Evolutionary conservation across 2,888 invertebrate species (phyloP).

Genomic region (Rhabditoides inermis): DNA sequence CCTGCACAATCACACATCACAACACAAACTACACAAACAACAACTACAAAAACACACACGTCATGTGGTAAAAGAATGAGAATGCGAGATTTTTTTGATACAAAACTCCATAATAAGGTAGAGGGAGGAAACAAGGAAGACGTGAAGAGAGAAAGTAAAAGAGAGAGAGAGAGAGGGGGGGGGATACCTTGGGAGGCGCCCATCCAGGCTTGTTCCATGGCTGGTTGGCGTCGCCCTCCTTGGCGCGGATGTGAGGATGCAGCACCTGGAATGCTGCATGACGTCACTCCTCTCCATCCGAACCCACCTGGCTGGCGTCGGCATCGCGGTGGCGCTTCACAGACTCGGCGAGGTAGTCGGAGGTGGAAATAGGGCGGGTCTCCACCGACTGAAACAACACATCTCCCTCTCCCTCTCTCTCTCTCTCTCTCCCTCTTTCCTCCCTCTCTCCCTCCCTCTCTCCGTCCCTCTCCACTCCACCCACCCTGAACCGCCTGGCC

Average conservation of each 20-base stretch:
- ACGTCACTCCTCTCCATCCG: neutral
- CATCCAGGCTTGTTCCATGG: slow-evolving; percentile 52
- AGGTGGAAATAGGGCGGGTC: slow-evolving; percentile 45
- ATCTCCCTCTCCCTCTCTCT: neutral
- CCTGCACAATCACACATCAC: slow-evolving; percentile 6
- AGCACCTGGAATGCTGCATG: neutral
- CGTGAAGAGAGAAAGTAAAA: slow-evolving; percentile 1
- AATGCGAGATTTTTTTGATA: no score
- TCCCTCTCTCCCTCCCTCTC: neutral
- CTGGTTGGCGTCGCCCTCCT: slow-evolving; percentile 50
- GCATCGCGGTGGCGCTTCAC: slow-evolving; percentile 49
- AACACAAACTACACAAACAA: neutral
- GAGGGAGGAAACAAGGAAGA: no score
- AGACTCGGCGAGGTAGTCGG: slow-evolving; percentile 47
- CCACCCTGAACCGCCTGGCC: slow-evolving; percentile 41
- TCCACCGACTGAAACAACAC: slow-evolving; percentile 39
- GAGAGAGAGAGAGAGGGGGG: neutral
- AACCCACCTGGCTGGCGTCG: slow-evolving; percentile 19
- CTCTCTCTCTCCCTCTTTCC: slow-evolving; percentile 17
- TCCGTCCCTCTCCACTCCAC: neutral
- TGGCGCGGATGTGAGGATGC: slow-evolving; percentile 15
- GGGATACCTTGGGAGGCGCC: slow-evolving; percentile 42
- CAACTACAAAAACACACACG: no score
- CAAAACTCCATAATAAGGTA: no score
- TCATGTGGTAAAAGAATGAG: no score